A percentile compares a stretch with the other conserved stretches of the same genome.
phyloP scores from a whole-genome alignment of 2,888 invertebrate genomes.

The Pogonocherus hispidulus region DNA sequence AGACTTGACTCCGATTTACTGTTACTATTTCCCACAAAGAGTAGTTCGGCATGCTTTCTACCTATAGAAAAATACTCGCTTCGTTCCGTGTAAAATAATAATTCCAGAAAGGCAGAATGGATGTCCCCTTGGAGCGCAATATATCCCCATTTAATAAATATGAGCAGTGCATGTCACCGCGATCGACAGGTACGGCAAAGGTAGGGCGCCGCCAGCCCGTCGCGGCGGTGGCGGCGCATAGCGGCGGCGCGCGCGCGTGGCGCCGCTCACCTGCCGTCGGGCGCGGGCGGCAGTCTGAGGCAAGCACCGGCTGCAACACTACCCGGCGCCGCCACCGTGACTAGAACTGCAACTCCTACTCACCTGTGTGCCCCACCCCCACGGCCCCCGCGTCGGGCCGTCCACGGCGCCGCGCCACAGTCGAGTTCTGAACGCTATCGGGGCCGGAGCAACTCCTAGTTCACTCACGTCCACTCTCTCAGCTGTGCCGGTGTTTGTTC shows the following conservation, averaged over 20 bases:
- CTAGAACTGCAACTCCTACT: constrained; percentile 69
- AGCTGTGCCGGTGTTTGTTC: constrained; percentile 27
- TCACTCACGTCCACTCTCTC: constrained; percentile 19
- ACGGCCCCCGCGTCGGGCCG: constrained; percentile 60
- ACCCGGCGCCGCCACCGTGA: constrained; percentile 73
- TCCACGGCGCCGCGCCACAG: constrained; percentile 61
- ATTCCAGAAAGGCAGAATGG: constrained; percentile 7
- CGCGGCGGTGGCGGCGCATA: constrained; percentile 42
- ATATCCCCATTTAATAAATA: constrained; percentile 14
- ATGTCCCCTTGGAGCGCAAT: constrained; percentile 1
- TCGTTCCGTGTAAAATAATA: neutral
- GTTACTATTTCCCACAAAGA: too few relatives aligned
- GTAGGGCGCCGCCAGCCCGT: constrained; percentile 7
- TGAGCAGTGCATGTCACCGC: constrained; percentile 26
- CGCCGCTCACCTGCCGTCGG: constrained; percentile 67
- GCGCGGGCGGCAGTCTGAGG: constrained; percentile 64
- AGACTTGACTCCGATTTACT: too few relatives aligned
- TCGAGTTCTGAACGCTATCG: constrained; percentile 61
- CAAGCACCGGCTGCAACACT: constrained; percentile 71
- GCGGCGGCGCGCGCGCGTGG: constrained; percentile 32
- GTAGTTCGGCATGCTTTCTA: too few relatives aligned
- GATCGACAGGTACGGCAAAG: constrained; percentile 32
- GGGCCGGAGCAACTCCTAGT: constrained; percentile 45
- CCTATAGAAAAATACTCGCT: too few relatives aligned
- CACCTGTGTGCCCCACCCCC: constrained; percentile 76